Conservation (phyloP, 2,113 vertebrate species). For the Lophochroa leadbeateri region DNA sequence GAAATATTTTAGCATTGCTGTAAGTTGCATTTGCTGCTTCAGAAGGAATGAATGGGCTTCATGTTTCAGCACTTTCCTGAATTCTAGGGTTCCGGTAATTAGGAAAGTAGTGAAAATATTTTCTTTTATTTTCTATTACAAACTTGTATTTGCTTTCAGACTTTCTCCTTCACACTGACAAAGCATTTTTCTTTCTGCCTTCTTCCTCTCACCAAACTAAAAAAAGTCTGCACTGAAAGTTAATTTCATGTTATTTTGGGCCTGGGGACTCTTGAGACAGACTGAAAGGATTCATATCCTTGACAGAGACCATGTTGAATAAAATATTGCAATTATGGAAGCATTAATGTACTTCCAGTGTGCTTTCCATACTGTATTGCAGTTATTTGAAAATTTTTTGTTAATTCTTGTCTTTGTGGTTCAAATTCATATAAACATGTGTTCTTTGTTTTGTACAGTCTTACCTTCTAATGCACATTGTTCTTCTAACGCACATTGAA, state of each 20-base stretch:
- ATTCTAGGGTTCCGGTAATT: background rate
- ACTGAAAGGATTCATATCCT: background rate
- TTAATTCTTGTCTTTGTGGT: background rate
- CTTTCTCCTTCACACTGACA: background rate
- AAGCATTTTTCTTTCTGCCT: background rate
- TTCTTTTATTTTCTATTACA: background rate
- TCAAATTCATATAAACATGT: background rate
- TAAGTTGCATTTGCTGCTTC: background rate
- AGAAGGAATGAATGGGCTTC: background rate
- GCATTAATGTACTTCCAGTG: background rate
- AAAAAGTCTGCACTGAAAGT: background rate
- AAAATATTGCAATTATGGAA: background rate
- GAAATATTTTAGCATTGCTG: background rate
- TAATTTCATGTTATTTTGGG: background rate
- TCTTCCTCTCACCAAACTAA: background rate
- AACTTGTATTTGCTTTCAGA: background rate
- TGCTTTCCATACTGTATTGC: background rate
- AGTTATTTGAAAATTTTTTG: background rate
- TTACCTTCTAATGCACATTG: background rate
- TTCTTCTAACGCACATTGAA: background rate
- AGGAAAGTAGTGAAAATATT: background rate
- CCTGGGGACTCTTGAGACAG: background rate
- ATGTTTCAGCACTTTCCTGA: background rate
- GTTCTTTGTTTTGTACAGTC: background rate
- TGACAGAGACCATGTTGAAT: background rate